Evolutionary conservation across 2,113 vertebrate species (phyloP).

Genomic region (Haliaeetus leucogaster): DNA sequence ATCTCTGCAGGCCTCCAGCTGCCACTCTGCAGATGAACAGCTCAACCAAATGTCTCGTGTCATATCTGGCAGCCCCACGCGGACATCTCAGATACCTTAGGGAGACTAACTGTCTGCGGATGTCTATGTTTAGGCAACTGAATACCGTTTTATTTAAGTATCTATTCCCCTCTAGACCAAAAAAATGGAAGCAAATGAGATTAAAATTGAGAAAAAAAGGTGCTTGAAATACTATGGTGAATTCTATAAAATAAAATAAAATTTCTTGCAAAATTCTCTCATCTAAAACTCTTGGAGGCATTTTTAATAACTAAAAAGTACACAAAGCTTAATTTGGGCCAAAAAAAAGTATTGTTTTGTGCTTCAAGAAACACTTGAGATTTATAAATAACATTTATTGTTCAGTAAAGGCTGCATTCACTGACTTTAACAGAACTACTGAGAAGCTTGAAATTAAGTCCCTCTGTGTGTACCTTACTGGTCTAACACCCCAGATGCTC

Average conservation of each 20-base stretch:
- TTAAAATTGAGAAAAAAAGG: not conserved
- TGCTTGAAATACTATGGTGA: not conserved
- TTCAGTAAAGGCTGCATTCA: not conserved
- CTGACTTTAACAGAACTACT: not conserved
- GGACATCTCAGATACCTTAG: not conserved
- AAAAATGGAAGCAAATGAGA: not conserved
- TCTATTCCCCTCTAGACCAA: not conserved
- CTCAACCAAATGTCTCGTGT: conserved; percentile 39
- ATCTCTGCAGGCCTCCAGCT: conserved; percentile 49
- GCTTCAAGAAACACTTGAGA: not conserved
- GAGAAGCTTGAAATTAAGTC: not conserved
- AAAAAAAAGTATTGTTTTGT: not conserved
- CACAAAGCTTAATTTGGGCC: not conserved
- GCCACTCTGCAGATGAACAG: conserved; percentile 41
- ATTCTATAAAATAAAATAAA: not conserved
- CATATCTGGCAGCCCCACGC: not conserved
- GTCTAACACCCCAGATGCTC: not conserved
- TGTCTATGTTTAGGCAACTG: not conserved
- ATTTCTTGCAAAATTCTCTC: not conserved
- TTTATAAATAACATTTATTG: not conserved
- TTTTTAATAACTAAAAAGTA: not conserved
- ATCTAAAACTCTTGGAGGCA: not conserved
- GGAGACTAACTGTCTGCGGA: not conserved
- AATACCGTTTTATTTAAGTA: not conserved
- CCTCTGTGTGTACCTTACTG: not conserved